These are phyloP conservation scores for Pangasius macronema DNA, from an alignment of 2,797 vertebrate species.

Conservation along the genomic window DNA sequence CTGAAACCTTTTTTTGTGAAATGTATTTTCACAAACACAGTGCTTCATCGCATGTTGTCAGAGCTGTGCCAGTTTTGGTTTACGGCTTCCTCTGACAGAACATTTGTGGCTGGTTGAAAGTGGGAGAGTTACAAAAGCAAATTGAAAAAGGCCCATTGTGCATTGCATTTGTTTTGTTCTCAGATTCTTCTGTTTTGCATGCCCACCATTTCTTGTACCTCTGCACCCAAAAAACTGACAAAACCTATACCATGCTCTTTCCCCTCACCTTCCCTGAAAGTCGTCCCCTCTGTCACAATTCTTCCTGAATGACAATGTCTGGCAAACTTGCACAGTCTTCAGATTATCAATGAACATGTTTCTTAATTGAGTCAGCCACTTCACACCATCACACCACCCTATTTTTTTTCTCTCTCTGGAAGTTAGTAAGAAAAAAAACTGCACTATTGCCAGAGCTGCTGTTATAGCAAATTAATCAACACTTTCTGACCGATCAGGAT, in stretches of 20 bases:
- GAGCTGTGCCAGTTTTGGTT: not conserved
- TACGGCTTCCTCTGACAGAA: not conserved
- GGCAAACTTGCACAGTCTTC: not conserved
- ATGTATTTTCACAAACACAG: constrained; percentile 18
- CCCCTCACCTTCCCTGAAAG: not conserved
- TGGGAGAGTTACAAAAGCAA: constrained; percentile 10
- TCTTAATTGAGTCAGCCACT: not conserved
- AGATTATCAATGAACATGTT: not conserved
- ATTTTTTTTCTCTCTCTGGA: not conserved
- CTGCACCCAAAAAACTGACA: not conserved
- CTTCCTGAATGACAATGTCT: not conserved
- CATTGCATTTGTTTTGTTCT: constrained; percentile 15
- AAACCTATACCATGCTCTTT: not conserved
- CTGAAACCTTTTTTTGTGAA: constrained; percentile 14
- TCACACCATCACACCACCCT: not conserved
- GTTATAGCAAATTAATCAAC: not conserved
- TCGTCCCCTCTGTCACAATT: not conserved
- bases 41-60: not conserved
- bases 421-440: not conserved
- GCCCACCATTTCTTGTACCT: not conserved
- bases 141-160: not conserved
- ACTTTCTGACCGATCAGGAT: not conserved
- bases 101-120: not conserved
- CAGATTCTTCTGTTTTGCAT: not conserved
- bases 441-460: not conserved